These are phyloP conservation scores for Drosophila micromelanica DNA, from an alignment of 1,140 invertebrate genomes.

Conservation along the genomic window DNA sequence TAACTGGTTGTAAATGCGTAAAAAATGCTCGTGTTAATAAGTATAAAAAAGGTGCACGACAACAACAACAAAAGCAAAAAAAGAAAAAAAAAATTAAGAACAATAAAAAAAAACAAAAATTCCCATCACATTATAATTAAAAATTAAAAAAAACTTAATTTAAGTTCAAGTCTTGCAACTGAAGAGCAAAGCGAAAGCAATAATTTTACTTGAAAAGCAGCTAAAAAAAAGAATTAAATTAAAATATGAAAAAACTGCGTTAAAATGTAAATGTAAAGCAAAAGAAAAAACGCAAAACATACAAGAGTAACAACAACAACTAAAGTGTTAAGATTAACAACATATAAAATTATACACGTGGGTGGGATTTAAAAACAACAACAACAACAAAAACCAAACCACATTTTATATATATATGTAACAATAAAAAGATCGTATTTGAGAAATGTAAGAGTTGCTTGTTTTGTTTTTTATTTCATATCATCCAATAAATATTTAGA, in stretches of 20 bases:
- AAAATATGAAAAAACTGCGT: constrained; percentile 39
- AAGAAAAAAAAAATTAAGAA: constrained; percentile 4
- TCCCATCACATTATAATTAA: constrained; percentile 57
- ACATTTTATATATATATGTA: constrained; percentile 54
- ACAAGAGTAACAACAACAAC: constrained; percentile 42
- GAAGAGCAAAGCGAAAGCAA: constrained; percentile 72
- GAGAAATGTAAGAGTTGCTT: constrained; percentile 61
- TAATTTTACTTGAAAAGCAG: constrained; percentile 73
- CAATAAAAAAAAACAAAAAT: background rate
- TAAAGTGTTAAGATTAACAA: constrained; percentile 56
- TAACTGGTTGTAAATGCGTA: constrained; percentile 74
- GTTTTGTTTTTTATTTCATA: constrained; percentile 54
- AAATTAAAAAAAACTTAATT: constrained; percentile 58
- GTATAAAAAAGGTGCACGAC: constrained; percentile 51
- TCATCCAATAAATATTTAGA: constrained; percentile 69
- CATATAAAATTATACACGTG: constrained; percentile 64
- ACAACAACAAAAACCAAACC: constrained; percentile 42
- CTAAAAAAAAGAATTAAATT: constrained; percentile 7
- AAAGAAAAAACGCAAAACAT: constrained; percentile 15
- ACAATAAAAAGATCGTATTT: constrained; percentile 53
- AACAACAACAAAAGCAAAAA: constrained; percentile 5
- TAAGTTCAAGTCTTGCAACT: constrained; percentile 68
- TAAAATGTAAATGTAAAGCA: constrained; percentile 50
- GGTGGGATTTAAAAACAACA: constrained; percentile 43
- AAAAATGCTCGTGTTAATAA: constrained; percentile 70